phyloP scores from a whole-genome alignment of 2,113 vertebrate species.

The Triplophysa tibetana region DNA sequence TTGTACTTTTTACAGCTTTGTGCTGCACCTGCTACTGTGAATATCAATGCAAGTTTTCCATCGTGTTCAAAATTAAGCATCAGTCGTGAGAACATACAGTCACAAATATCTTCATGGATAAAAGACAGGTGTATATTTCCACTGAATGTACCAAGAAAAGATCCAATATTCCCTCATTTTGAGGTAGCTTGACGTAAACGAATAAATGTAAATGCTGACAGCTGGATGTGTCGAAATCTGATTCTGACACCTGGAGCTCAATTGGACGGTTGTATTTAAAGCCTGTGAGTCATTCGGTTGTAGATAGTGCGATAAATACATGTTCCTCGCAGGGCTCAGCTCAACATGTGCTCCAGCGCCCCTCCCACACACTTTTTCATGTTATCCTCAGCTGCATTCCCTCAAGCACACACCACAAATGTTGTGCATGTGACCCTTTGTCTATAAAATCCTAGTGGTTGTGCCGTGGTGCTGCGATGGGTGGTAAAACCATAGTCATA shows the following conservation, averaged over 20 bases:
- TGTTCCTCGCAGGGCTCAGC: slow-evolving; percentile 3
- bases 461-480: no score
- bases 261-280: slow-evolving; percentile 30
- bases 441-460: not conserved
- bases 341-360: slow-evolving; percentile 1
- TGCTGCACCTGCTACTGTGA: not conserved
- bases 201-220: not conserved
- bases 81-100: no score
- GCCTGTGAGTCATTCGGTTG: slow-evolving; percentile 37
- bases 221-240: not conserved
- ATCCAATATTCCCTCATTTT: not conserved
- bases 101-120: no score
- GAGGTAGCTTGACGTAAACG: no score
- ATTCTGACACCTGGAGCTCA: slow-evolving; percentile 17
- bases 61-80: not conserved
- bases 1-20: not conserved
- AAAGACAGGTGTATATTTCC: not conserved
- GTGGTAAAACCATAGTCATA: no score
- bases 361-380: slow-evolving; percentile 8
- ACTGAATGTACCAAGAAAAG: no score
- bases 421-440: slow-evolving; percentile 8
- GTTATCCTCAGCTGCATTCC: slow-evolving; percentile 10
- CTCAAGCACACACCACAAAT: slow-evolving; percentile 13
- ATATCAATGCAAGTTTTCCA: not conserved
- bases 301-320: slow-evolving; percentile 33